Percentiles rank a stretch among this genome's conserved stretches.
Evolutionary conservation across 2,888 invertebrate genomes (phyloP).

Genomic region (Papilio protenor): DNA sequence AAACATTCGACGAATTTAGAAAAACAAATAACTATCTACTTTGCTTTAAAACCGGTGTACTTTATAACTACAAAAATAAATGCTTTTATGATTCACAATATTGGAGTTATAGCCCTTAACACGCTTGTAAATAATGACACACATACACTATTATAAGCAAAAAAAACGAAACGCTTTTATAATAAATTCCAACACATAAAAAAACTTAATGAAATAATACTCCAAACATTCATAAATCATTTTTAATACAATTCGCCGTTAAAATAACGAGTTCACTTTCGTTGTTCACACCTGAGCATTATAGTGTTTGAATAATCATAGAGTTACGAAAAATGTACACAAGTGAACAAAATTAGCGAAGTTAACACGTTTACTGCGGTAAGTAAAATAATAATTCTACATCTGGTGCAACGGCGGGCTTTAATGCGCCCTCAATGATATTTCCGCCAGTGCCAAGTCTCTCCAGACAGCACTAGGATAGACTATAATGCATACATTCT

Average conservation of each 20-base stretch:
- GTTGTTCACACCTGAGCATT: conserved; percentile 69
- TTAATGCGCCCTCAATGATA: no score
- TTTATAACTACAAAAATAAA: no score
- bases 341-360: conserved; percentile 60
- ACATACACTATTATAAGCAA: neutral
- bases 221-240: conserved; percentile 37
- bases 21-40: no score
- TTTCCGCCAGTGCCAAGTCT: no score
- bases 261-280: conserved; percentile 49
- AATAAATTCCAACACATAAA: conserved; percentile 4
- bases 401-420: no score
- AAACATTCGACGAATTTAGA: no score
- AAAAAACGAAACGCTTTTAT: conserved; percentile 14
- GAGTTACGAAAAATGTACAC: conserved; percentile 59
- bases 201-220: conserved; percentile 21
- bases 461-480: no score
- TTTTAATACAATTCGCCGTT: conserved; percentile 42
- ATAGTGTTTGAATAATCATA: conserved; percentile 59
- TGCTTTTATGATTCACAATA: no score
- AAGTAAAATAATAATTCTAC: no score
- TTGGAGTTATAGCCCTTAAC: conserved; percentile 1
- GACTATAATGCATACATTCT: no score
- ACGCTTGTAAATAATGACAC: neutral
- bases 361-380: conserved; percentile 22
- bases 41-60: no score